Evolutionary conservation across 1,140 invertebrate species (phyloP).

Genomic region (Drosophila kurseongensis): DNA sequence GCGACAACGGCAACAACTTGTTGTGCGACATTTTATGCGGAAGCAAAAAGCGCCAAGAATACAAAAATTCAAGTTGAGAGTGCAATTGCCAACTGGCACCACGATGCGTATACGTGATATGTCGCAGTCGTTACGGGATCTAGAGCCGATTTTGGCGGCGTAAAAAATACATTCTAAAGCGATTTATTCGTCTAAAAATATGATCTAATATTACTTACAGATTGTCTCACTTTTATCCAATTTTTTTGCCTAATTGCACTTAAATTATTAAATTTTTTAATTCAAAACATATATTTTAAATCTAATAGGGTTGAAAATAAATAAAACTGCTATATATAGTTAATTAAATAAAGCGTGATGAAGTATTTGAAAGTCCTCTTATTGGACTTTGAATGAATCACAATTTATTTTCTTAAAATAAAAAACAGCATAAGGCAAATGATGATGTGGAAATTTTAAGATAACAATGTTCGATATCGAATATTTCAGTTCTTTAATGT

Average conservation of each 20-base stretch:
- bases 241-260: no score
- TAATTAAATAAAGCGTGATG: no score
- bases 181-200: background rate
- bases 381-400: background rate
- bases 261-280: no score
- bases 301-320: no score
- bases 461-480: background rate
- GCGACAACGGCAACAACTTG: slow-evolving; percentile 56
- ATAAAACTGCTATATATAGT: no score
- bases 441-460: background rate
- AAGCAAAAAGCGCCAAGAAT: slow-evolving; percentile 56
- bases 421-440: background rate
- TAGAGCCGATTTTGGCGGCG: slow-evolving; percentile 1
- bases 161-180: slow-evolving; percentile 18
- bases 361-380: background rate
- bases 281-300: no score
- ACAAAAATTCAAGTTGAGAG: slow-evolving; percentile 37
- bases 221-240: no score
- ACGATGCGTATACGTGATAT: slow-evolving; percentile 76
- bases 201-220: background rate
- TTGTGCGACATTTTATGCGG: slow-evolving; percentile 69
- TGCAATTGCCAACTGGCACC: slow-evolving; percentile 16
- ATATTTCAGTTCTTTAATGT: background rate
- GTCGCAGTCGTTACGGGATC: slow-evolving; percentile 45
- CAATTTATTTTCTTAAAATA: no score